phyloP scores from a whole-genome alignment of 2,888 invertebrate species.

The Ceriagrion tenellum region DNA sequence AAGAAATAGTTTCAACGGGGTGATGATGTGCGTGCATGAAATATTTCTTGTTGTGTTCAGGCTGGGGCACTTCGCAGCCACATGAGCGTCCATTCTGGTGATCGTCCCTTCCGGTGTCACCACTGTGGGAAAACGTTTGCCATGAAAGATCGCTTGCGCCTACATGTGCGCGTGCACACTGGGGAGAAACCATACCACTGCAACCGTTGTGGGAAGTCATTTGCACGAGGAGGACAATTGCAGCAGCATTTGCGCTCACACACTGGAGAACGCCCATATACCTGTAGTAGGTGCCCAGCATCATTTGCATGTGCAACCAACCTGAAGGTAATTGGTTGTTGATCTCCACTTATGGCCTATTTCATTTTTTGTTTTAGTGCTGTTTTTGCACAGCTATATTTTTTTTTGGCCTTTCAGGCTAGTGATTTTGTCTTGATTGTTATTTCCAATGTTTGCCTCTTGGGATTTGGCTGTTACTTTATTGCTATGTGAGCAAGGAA shows the following conservation, averaged over 20 bases:
- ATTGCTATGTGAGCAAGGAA: too few species aligned
- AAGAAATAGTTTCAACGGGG: too few species aligned
- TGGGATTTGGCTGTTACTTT: too few species aligned
- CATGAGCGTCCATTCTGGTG: conserved; percentile 80
- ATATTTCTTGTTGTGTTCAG: background rate
- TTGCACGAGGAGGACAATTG: conserved; percentile 87
- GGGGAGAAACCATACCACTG: conserved; percentile 91
- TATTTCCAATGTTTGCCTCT: background rate
- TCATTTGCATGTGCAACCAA: conserved; percentile 85
- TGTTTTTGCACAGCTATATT: background rate
- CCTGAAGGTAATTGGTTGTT: conserved; percentile 76
- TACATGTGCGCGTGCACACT: conserved; percentile 91
- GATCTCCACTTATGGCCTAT: too few species aligned
- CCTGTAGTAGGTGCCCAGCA: conserved; percentile 86
- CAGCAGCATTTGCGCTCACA: conserved; percentile 88
- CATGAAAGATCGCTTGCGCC: conserved; percentile 86
- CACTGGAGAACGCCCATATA: conserved; percentile 83
- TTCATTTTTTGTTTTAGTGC: too few species aligned
- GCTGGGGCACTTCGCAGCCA: conserved; percentile 83
- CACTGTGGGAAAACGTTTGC: conserved; percentile 89
- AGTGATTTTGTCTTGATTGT: background rate
- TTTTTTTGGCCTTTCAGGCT: background rate
- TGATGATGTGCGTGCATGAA: too few species aligned
- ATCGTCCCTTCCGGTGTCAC: conserved; percentile 83
- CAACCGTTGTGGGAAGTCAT: conserved; percentile 86